These are phyloP conservation scores for Caenorhabditis becei DNA, from an alignment of 2,888 invertebrate genomes.

Conservation along the genomic window DNA sequence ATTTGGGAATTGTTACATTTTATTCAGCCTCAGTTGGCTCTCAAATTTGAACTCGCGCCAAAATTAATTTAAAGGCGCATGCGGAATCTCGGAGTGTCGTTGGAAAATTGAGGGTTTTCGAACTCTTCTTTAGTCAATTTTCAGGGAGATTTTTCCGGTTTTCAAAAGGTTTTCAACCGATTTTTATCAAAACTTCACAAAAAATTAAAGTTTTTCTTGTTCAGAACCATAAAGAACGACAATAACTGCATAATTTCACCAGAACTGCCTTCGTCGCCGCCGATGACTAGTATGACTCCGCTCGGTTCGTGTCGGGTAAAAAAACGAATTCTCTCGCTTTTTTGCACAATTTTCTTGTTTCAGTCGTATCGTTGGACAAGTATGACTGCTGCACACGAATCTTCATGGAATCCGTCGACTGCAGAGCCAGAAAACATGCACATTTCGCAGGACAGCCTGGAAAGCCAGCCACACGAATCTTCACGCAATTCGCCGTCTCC, in stretches of 20 bases:
- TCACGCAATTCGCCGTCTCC: no score
- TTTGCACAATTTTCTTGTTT: not conserved
- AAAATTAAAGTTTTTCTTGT: not conserved
- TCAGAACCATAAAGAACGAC: not conserved
- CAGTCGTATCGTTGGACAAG: no score
- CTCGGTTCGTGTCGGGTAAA: slow-evolving; percentile 26
- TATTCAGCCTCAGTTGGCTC: no score
- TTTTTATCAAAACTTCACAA: not conserved
- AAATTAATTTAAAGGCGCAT: slow-evolving; percentile 24
- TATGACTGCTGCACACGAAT: no score
- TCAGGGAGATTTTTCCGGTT: not conserved
- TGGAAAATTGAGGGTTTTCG: not conserved
- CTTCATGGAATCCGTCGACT: not conserved
- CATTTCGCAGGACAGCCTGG: slow-evolving; percentile 16
- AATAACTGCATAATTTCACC: not conserved
- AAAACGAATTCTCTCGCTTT: not conserved
- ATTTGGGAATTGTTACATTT: no score
- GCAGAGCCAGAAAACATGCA: not conserved
- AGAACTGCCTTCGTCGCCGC: not conserved
- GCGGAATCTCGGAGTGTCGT: not conserved
- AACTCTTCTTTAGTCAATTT: not conserved
- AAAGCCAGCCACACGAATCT: slow-evolving; percentile 41
- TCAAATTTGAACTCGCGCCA: not conserved
- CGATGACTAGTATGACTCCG: slow-evolving; percentile 1
- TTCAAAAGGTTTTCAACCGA: not conserved